phyloP scores from a whole-genome alignment of 2,113 vertebrate genomes.

The Pongo abelii region DNA sequence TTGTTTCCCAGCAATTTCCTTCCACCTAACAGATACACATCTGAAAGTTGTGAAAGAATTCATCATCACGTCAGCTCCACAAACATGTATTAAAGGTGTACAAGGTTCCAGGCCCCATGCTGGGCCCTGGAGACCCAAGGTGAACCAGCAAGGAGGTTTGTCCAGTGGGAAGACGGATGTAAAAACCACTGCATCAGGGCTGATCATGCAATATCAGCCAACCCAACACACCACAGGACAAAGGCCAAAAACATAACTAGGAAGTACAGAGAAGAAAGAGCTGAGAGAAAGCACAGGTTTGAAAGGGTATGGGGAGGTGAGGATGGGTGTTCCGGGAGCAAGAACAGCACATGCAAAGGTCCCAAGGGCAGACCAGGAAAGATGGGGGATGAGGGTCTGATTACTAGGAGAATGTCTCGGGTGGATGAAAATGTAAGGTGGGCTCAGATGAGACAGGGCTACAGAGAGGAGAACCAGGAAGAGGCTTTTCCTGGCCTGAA shows the following conservation, averaged over 20 bases:
- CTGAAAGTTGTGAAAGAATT: background rate
- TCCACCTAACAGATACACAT: background rate
- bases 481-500: background rate
- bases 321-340: background rate
- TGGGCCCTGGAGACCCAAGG: background rate
- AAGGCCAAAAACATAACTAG: background rate
- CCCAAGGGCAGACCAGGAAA: background rate
- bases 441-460: background rate
- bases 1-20: background rate
- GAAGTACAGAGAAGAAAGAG: too few relatives aligned
- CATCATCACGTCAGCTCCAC: background rate
- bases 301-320: background rate
- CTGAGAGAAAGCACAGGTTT: background rate
- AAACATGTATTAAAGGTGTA: background rate
- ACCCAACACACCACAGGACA: too few relatives aligned
- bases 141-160: background rate
- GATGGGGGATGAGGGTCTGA: background rate
- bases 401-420: background rate
- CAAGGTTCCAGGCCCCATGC: background rate
- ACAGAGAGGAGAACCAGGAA: background rate
- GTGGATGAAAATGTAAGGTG: background rate
- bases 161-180: fast-evolving
- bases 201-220: background rate
- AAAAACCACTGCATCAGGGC: background rate
- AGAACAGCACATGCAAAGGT: background rate